These are phyloP conservation scores for Leptosomus discolor DNA, from an alignment of 2,113 vertebrate species.

Conservation along the genomic window DNA sequence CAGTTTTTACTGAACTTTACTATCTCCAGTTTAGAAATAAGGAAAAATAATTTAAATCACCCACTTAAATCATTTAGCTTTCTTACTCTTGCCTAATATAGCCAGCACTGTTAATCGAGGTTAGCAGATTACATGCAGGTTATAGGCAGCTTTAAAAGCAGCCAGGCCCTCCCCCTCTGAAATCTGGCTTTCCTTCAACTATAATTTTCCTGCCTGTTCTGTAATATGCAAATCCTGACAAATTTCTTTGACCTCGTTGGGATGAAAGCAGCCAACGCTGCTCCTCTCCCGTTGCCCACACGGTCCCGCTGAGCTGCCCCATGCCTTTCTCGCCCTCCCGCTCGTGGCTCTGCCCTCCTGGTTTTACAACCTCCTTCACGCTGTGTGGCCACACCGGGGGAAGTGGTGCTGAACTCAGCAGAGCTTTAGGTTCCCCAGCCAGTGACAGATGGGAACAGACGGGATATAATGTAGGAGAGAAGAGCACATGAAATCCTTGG, in stretches of 20 bases:
- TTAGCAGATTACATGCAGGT: not conserved
- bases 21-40: not conserved
- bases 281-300: not conserved
- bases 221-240: no score
- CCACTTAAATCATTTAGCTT: not conserved
- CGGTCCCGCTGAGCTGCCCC: fast-evolving
- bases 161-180: not conserved
- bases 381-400: fast-evolving
- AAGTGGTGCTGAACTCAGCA: not conserved
- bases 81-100: not conserved
- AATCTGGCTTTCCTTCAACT: not conserved
- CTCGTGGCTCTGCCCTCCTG: not conserved
- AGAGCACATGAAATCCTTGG: not conserved
- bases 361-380: not conserved
- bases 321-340: not conserved
- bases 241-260: not conserved
- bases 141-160: not conserved
- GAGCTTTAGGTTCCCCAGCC: not conserved
- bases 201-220: not conserved
- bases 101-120: not conserved
- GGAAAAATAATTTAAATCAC: not conserved
- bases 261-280: fast-evolving
- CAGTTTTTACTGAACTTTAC: not conserved
- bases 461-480: not conserved
- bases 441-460: fast-evolving